Evolutionary conservation across 1,140 invertebrate species (phyloP), one percentile per base, ranked within the genome.

Genomic region (Diuraphis noxia): DNA sequence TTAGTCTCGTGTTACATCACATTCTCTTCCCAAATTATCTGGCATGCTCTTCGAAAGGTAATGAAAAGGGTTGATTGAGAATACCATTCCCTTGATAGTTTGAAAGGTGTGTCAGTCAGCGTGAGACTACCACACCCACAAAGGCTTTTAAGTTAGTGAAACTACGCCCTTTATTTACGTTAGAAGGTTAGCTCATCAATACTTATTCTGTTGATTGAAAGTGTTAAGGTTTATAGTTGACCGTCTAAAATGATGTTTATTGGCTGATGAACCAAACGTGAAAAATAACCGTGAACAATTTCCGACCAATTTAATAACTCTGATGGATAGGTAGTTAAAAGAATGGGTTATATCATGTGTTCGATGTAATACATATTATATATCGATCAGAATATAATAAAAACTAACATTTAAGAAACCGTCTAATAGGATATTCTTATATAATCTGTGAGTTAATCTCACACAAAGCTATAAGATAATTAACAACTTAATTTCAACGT

Each of bases 161-260:
- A 91, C 89, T 91, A 91, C 89, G 89, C 89, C 89, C 89, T 91
- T 91, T 82, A 77, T 79, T 72, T 38, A 52, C 21, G 88, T 72
- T 41, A n/a, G n/a, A n/a, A n/a, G n/a, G n/a, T n/a, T n/a, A 25
- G 72, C 88, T 36, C 41, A 72, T 90, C 41, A 46, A 79, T 90
- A 89, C 40, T 34, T 34, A 40, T 46, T 46, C 21, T 25, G n/a
- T 46, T 25, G 88, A 90, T 43, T 49, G 72, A 90, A 40, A 63
- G 40, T 88, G 40, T 72, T 41, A 88, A 88, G 25, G 36, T 72
- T n/a, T 49, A n/a, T n/a, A 17, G 38, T 63, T 40, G 87, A 21
- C 36, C 21, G 36, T 52, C n/a, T 10, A 40, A 56, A 88, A 72
- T 77, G 38, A 63, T 63, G 5, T 72, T 72, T 9, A 34, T 21